A percentile compares a stretch with the other conserved stretches of the same genome.
Conservation (phyloP, 2,797 vertebrate species). For the Hippoglossus hippoglossus region DNA sequence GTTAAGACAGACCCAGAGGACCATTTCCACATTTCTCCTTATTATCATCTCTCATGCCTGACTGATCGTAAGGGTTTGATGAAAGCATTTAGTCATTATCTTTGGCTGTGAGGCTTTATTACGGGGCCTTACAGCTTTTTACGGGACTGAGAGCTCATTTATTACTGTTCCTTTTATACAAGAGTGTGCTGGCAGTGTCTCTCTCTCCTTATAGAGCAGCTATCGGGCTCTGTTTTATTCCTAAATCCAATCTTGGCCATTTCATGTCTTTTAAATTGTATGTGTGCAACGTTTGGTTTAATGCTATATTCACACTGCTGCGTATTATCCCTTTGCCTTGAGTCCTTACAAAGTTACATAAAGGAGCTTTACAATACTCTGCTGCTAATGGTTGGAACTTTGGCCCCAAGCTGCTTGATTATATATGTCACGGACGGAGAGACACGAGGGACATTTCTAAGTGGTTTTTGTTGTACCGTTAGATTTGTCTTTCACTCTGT, state of each 20-base stretch:
- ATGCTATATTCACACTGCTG: constrained; percentile 14
- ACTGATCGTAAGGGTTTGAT: constrained; percentile 39
- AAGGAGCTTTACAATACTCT: constrained; percentile 10
- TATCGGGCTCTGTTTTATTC: constrained; percentile 23
- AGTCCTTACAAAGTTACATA: constrained; percentile 3
- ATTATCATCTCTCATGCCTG: constrained; percentile 18
- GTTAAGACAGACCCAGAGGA: background rate
- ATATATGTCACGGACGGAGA: background rate
- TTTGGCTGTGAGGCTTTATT: constrained; percentile 31
- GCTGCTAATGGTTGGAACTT: background rate
- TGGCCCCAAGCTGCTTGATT: background rate
- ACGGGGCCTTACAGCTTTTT: constrained; percentile 24
- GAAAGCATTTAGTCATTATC: constrained; percentile 41
- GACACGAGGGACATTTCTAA: background rate
- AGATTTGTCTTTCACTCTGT: too few species aligned
- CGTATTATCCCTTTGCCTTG: constrained; percentile 27
- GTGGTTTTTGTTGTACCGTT: too few species aligned
- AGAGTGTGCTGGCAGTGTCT: constrained; percentile 12
- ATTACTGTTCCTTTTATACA: constrained; percentile 43
- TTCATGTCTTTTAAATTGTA: constrained; percentile 27
- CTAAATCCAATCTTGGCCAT: constrained; percentile 19
- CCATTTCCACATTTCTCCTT: background rate
- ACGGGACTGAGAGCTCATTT: constrained; percentile 41
- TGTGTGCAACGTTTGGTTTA: constrained; percentile 19
- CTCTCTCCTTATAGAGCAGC: constrained; percentile 13